Conservation (phyloP, 2,797 vertebrate genomes). For the Rhinoraja longicauda region DNA sequence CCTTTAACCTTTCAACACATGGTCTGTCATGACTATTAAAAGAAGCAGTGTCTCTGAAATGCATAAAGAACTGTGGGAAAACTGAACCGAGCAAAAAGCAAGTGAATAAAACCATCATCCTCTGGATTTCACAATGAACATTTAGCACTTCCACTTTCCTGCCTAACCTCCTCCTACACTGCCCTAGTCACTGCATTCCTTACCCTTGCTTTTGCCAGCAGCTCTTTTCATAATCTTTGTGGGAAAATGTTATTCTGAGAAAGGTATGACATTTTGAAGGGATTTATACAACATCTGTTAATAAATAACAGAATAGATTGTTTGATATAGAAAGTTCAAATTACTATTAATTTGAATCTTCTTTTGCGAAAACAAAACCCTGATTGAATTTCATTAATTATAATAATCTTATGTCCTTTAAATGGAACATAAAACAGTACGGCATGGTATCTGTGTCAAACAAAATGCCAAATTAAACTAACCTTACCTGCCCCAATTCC, state of each 20-base stretch:
- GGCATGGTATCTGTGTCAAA: too few species aligned
- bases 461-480: too few species aligned
- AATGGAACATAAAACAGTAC: too few species aligned
- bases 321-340: not conserved
- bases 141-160: not conserved
- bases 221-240: constrained; percentile 22
- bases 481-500: too few species aligned
- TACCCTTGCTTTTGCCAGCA: not conserved
- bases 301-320: not conserved
- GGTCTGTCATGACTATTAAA: constrained; percentile 28
- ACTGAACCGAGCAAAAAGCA: constrained; percentile 10
- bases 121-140: not conserved
- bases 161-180: not conserved
- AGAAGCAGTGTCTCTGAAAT: constrained; percentile 34
- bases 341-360: not conserved
- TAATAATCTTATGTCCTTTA: not conserved
- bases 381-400: not conserved
- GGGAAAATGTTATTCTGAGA: constrained; percentile 27
- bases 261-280: constrained; percentile 19
- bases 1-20: constrained; percentile 25
- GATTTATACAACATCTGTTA: not conserved
- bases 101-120: constrained; percentile 22
- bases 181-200: not conserved
- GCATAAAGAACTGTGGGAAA: constrained; percentile 31
- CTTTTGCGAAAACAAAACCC: not conserved